Evolutionary conservation across 1,140 invertebrate species (phyloP).

Genomic region (Helicoverpa zea): DNA sequence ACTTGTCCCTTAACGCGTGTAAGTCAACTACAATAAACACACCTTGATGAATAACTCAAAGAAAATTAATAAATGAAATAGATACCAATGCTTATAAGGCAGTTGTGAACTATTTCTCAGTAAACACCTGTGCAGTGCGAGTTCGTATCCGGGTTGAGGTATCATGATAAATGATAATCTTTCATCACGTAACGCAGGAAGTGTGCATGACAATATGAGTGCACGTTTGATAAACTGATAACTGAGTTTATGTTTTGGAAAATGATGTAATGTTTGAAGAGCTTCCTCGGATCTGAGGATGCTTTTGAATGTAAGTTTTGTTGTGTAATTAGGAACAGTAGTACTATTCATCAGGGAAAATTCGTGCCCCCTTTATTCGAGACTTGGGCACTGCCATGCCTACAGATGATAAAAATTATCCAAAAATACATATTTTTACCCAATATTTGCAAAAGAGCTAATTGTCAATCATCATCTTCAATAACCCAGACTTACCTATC

Average conservation of each 20-base stretch:
- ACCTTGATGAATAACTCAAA: background rate
- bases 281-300: background rate
- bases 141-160: slow-evolving; percentile 11
- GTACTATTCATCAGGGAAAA: no score
- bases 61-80: background rate
- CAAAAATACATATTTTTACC: no score
- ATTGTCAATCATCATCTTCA: no score
- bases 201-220: slow-evolving; percentile 10
- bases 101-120: background rate
- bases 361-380: no score
- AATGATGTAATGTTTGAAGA: background rate
- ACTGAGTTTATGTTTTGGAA: background rate
- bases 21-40: background rate
- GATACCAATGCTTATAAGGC: background rate
- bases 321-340: no score
- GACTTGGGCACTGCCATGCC: no score
- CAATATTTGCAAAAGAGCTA: background rate
- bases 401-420: no score
- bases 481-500: no score
- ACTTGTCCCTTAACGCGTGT: no score
- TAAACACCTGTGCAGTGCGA: background rate
- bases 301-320: background rate
- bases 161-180: background rate
- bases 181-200: background rate
- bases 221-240: slow-evolving; percentile 32